Percentiles rank a stretch among this genome's conserved stretches.
Evolutionary conservation across 2,888 invertebrate genomes (phyloP).

Genomic region (Pomacea canaliculata): DNA sequence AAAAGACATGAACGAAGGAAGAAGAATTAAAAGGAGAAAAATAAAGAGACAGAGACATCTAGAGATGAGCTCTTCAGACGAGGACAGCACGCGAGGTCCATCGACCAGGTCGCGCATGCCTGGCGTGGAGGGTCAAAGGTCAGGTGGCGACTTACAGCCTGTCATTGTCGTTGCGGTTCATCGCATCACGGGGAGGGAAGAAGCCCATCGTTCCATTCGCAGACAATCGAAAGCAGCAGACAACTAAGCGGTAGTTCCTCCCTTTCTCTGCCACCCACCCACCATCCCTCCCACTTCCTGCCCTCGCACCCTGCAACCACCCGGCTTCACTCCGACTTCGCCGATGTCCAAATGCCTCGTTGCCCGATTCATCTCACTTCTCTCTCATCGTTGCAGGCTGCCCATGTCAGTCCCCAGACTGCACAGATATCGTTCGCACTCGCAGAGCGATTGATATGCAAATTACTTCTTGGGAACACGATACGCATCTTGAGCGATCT

Average conservation of each 20-base stretch:
- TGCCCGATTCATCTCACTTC: no score
- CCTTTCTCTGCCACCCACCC: background rate
- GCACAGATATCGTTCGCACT: constrained; percentile 4
- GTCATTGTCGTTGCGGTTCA: no score
- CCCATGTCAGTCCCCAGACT: constrained; percentile 21
- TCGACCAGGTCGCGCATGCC: no score
- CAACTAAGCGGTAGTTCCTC: background rate
- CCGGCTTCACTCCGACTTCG: no score
- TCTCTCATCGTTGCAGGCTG: background rate
- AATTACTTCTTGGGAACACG: constrained; percentile 22
- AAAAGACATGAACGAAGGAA: background rate
- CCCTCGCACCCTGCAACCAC: background rate
- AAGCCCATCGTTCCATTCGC: background rate
- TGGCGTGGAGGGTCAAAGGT: no score
- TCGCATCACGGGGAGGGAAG: background rate
- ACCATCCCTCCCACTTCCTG: background rate
- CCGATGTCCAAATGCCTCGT: no score
- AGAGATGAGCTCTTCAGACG: background rate
- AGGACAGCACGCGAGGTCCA: no score
- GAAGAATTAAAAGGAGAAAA: background rate
- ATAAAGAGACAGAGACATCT: background rate
- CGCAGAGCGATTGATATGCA: constrained; percentile 23
- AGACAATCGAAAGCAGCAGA: background rate
- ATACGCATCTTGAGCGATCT: constrained; percentile 24
- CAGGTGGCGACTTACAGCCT: no score